These are phyloP conservation scores for Masticophis lateralis DNA, from an alignment of 2,797 vertebrate genomes.

Conservation along the genomic window DNA sequence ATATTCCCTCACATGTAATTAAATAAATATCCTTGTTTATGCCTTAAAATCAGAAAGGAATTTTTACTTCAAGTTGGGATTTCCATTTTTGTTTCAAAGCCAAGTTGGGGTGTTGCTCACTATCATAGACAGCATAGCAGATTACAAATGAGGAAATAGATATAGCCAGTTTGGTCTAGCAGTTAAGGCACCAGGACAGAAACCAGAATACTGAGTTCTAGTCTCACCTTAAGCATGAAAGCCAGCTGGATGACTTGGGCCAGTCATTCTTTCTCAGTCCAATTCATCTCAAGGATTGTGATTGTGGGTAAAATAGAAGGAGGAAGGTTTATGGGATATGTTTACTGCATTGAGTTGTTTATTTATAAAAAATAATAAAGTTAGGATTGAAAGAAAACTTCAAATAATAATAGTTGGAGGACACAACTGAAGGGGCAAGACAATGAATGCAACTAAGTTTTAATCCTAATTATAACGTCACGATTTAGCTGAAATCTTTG, in stretches of 20 bases:
- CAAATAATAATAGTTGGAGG: neutral
- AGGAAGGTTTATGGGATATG: neutral
- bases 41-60: neutral
- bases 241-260: neutral
- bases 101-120: neutral
- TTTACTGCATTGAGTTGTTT: neutral
- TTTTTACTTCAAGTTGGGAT: neutral
- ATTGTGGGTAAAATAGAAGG: neutral
- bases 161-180: neutral
- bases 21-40: neutral
- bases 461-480: neutral
- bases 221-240: neutral
- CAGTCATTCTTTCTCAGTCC: neutral
- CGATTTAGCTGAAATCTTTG: neutral
- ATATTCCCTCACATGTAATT: neutral
- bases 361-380: neutral
- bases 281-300: neutral
- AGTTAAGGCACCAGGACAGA: neutral
- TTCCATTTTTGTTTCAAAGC: neutral
- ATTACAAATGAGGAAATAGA: neutral
- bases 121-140: neutral
- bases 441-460: too few relatives aligned
- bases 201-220: neutral
- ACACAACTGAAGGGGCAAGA: neutral
- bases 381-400: neutral